Evolutionary conservation across 1,140 invertebrate species (phyloP).

Genomic region (Lepidostoma basale): DNA sequence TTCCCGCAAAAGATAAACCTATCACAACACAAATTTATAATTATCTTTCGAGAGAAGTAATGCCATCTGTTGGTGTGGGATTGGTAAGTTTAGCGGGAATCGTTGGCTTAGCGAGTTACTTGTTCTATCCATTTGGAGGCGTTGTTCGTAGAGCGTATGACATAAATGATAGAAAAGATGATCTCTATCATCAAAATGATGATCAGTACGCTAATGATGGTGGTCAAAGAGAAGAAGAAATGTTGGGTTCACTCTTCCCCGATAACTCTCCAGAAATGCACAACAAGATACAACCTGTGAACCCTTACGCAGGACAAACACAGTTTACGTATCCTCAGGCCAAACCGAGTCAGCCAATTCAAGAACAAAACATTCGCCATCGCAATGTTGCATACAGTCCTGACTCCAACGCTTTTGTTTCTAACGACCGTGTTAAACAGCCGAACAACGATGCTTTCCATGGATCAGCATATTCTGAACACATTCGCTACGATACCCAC

Average conservation of each 20-base stretch:
- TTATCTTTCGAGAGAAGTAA: conserved; percentile 77
- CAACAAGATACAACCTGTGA: conserved; percentile 41
- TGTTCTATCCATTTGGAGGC: conserved; percentile 74
- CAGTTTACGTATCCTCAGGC: conserved; percentile 52
- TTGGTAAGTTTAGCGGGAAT: conserved; percentile 73
- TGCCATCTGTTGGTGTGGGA: conserved; percentile 78
- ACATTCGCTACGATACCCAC: conserved; percentile 53
- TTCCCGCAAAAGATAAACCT: conserved; percentile 57
- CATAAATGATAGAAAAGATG: conserved; percentile 63
- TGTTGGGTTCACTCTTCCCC: conserved; percentile 73
- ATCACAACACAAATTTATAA: conserved; percentile 78
- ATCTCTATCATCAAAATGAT: conserved; percentile 68
- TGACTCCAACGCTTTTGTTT: conserved; percentile 53
- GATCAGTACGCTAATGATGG: conserved; percentile 69
- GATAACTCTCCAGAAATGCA: conserved; percentile 16
- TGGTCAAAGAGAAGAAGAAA: conserved; percentile 74
- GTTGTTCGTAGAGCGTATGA: conserved; percentile 71
- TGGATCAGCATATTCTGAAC: conserved; percentile 56
- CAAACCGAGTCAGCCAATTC: conserved; percentile 51
- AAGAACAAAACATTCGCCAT: conserved; percentile 55
- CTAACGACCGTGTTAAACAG: conserved; percentile 52
- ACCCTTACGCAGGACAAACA: conserved; percentile 58
- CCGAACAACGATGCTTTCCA: conserved; percentile 57
- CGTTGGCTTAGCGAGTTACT: conserved; percentile 75
- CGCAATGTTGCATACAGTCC: conserved; percentile 52